Base-by-base conservation (phyloP, 2,797 vertebrate species). In the Lateolabrax maculatus region DNA sequence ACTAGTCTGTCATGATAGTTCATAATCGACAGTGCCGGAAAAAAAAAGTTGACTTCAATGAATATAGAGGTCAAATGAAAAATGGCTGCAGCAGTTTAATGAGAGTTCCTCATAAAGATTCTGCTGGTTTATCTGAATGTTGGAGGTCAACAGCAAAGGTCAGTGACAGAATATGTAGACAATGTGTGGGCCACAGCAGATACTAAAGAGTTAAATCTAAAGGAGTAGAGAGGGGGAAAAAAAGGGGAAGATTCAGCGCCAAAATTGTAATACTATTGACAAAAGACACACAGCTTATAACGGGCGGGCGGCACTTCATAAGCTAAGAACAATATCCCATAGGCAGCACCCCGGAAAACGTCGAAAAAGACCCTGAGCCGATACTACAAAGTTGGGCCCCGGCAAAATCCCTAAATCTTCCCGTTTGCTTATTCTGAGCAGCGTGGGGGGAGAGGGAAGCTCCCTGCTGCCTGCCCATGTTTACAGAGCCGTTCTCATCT, bases 391-490 rank as follows among this genome's bases (percentile, higher is more conserved):
- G 93, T 93, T 90, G 91, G 90, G 89, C 87, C 77, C 87, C 79
- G 63, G 74, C 80, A 88, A 94, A 95, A 94, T 94, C 94, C 93
- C 89, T 93, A 93, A 93, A 95, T 95, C 93, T 93, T 89, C 84
- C 83, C 80, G 85, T 93, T 94, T 93, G 91, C 93, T 89, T 90
- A 90, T 90, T 91, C 91, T 41, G 74, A 88, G 80, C 73, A 56
- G 89, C 66, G 62, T 81, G 66, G 74, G 83, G 79, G 77, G 79
- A 68, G 86, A 64, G 62, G 79, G 88, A 84, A 77, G 87, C 89
- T 87, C 89, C 89, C 84, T n/a, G 84, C 90, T 87, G 89, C 89
- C 90, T 86, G 88, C 84, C 83, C 81, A 65, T 93, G 93, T 95
- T 94, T 94, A 93, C 92, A 90, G 90, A 93, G 92, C 88, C 83